These are phyloP conservation scores for Tachuris rubrigastra DNA, from an alignment of 2,113 vertebrate genomes.

Conservation along the genomic window DNA sequence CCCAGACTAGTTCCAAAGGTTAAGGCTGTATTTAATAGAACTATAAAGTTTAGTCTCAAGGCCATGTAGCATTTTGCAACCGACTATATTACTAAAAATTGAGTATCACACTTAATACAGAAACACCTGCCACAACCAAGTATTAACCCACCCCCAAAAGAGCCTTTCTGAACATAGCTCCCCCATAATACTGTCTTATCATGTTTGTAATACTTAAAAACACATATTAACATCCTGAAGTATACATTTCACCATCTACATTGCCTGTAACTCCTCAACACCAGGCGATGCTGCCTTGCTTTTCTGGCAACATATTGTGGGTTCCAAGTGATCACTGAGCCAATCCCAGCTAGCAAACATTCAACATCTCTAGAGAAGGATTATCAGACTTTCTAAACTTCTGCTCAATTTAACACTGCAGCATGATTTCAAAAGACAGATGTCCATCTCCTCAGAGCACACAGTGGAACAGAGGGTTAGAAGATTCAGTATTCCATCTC, in stretches of 20 bases:
- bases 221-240: neutral
- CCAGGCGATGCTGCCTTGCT: neutral
- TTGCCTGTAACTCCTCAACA: neutral
- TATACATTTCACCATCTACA: neutral
- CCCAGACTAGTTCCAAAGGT: neutral
- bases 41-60: neutral
- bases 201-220: neutral
- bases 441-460: neutral
- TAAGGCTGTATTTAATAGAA: neutral
- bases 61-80: neutral
- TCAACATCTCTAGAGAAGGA: neutral
- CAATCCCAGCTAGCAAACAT: neutral
- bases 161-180: neutral
- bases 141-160: neutral
- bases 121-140: neutral
- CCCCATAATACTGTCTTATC: neutral
- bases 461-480: neutral
- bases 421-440: neutral
- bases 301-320: neutral
- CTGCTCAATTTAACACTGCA: neutral
- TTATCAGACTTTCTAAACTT: neutral
- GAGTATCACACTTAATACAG: neutral
- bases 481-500: neutral
- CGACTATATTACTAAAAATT: neutral
- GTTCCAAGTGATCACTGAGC: neutral